These are phyloP conservation scores for Aplodontia rufa DNA, from an alignment of 2,113 vertebrate species.

Conservation along the genomic window DNA sequence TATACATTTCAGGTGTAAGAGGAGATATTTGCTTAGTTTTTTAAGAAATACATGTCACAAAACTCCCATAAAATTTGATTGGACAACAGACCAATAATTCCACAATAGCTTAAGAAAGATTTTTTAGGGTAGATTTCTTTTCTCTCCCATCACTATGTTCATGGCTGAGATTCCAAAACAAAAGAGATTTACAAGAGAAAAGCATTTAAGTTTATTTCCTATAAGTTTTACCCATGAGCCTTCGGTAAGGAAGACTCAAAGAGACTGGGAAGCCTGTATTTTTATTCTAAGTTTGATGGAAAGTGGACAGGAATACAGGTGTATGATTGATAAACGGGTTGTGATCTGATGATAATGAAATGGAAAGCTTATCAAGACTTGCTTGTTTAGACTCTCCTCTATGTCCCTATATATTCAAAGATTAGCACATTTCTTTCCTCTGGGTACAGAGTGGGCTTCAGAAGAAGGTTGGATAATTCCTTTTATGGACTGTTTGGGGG, in stretches of 20 bases:
- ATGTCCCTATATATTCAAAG: not conserved
- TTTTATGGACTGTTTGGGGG: not conserved
- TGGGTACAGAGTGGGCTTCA: not conserved
- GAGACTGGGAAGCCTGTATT: not conserved
- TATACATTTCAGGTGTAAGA: not conserved
- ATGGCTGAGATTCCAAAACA: not conserved
- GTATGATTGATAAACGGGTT: rapidly evolving
- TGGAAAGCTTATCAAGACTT: not conserved
- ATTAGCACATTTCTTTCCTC: not conserved
- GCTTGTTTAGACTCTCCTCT: not conserved
- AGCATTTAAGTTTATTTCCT: not conserved
- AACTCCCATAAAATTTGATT: not conserved
- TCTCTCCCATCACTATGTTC: not conserved
- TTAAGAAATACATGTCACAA: not conserved
- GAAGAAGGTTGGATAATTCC: not conserved
- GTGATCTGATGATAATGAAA: not conserved
- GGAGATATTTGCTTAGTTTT: not conserved
- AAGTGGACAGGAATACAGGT: not conserved
- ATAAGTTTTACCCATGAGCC: not conserved
- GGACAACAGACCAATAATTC: not conserved
- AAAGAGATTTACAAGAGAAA: not conserved
- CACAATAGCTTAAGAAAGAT: not conserved
- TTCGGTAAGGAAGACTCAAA: not conserved
- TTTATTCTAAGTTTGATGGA: not conserved
- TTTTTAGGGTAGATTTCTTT: not conserved